Conservation (phyloP, 2,888 invertebrate genomes). For the Steromphala cineraria region DNA sequence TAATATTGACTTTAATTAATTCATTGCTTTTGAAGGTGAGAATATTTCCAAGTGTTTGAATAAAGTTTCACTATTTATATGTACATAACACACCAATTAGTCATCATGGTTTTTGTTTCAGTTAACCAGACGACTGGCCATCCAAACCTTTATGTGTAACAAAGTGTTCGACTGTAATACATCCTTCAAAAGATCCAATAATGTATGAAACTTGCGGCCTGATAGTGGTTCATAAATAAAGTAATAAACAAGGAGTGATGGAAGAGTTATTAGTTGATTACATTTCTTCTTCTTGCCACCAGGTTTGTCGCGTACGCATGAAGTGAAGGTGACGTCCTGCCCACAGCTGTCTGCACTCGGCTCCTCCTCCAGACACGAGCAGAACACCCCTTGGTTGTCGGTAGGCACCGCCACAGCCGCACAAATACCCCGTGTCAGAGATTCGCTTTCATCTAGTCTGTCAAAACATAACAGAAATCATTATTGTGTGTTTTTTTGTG, state of each 20-base stretch:
- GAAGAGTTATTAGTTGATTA: neutral
- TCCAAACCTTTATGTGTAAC: too few species aligned
- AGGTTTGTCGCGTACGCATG: neutral
- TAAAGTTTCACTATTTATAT: too few species aligned
- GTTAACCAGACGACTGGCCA: too few species aligned
- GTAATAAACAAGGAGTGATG: neutral
- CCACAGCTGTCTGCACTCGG: conserved; percentile 27
- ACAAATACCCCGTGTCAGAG: conserved; percentile 42
- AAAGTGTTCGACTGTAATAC: too few species aligned
- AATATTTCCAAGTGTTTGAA: too few species aligned
- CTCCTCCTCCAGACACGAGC: conserved; percentile 25
- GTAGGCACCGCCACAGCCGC: neutral
- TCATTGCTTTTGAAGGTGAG: too few species aligned
- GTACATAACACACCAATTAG: too few species aligned
- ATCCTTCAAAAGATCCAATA: too few species aligned
- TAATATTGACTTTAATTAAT: too few species aligned
- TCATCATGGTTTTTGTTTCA: too few species aligned
- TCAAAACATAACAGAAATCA: neutral
- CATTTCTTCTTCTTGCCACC: conserved; percentile 12
- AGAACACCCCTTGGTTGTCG: neutral
- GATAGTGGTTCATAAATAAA: neutral
- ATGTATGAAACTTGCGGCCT: too few species aligned
- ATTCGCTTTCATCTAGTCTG: conserved; percentile 38
- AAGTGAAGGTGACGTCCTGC: neutral
- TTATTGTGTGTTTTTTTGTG: too few species aligned